Percentiles rank a stretch among this genome's conserved stretches.
phyloP scores from a whole-genome alignment of 2,113 vertebrate genomes.

The Emberiza fucata region DNA sequence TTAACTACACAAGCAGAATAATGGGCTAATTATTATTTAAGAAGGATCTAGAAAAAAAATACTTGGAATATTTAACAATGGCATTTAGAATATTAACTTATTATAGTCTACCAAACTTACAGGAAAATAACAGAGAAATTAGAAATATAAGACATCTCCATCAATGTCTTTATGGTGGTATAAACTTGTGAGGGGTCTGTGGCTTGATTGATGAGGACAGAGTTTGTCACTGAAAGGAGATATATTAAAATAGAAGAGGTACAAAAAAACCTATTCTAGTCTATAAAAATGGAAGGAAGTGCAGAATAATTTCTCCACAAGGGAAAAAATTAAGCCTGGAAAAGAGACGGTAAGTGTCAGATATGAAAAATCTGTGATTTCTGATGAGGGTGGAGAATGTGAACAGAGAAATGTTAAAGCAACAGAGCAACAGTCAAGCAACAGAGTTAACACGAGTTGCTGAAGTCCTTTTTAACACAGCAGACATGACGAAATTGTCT shows the following conservation, averaged over 20 bases:
- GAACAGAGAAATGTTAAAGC: not conserved
- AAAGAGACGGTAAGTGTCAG: not conserved
- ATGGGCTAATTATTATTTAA: not conserved
- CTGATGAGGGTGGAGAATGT: not conserved
- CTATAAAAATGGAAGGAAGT: not conserved
- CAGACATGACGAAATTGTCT: not conserved
- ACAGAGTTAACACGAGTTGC: not conserved
- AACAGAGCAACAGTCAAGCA: not conserved
- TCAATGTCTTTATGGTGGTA: not conserved
- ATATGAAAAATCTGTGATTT: not conserved
- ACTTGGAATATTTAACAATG: not conserved
- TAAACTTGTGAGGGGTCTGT: not conserved
- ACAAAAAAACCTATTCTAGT: not conserved
- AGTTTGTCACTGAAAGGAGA: not conserved
- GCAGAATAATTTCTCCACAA: not conserved
- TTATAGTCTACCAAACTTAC: not conserved
- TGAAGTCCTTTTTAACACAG: not conserved
- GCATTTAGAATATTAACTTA: not conserved
- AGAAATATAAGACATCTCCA: not conserved
- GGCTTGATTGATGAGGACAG: not conserved
- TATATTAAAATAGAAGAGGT: not conserved
- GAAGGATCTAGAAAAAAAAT: not conserved
- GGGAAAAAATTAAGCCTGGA: not conserved
- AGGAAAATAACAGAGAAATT: not conserved
- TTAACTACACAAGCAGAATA: not conserved